Percentiles rank a stretch among this genome's conserved stretches.
phyloP scores from a whole-genome alignment of 2,888 invertebrate species.

The Sphaeridia pumilis region DNA sequence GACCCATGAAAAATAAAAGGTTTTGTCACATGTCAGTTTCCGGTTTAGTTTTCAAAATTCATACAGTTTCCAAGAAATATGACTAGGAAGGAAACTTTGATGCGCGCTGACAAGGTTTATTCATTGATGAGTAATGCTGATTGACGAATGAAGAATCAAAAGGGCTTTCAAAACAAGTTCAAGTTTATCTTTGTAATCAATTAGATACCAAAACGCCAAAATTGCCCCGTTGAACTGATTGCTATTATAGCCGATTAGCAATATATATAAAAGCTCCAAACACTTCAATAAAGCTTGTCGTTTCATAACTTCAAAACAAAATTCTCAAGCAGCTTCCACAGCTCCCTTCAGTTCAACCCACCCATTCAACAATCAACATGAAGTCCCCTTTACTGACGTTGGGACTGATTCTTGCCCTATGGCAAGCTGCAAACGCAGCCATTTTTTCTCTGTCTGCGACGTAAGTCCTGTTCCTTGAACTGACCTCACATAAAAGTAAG shows the following conservation, averaged over 20 bases:
- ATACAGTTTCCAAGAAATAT: too few relatives aligned
- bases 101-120: too few relatives aligned
- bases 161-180: too few relatives aligned
- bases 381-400: not conserved
- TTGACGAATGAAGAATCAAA: too few relatives aligned
- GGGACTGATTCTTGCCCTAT: not conserved
- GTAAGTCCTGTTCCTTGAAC: constrained; percentile 1
- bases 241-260: not conserved
- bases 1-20: too few relatives aligned
- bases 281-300: not conserved
- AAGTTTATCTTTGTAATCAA: too few relatives aligned
- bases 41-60: too few relatives aligned
- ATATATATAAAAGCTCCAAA: not conserved
- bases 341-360: not conserved
- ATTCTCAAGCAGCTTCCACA: not conserved
- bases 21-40: too few relatives aligned
- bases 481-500: not conserved
- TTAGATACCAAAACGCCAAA: too few relatives aligned
- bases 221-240: not conserved
- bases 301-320: not conserved
- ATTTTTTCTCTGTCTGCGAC: not conserved
- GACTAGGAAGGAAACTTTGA: too few relatives aligned
- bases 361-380: not conserved
- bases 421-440: not conserved
- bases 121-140: too few relatives aligned